Evolutionary conservation across 2,888 invertebrate species (phyloP), one percentile per base, ranked within the genome.

Genomic region (Netelia inedita): DNA sequence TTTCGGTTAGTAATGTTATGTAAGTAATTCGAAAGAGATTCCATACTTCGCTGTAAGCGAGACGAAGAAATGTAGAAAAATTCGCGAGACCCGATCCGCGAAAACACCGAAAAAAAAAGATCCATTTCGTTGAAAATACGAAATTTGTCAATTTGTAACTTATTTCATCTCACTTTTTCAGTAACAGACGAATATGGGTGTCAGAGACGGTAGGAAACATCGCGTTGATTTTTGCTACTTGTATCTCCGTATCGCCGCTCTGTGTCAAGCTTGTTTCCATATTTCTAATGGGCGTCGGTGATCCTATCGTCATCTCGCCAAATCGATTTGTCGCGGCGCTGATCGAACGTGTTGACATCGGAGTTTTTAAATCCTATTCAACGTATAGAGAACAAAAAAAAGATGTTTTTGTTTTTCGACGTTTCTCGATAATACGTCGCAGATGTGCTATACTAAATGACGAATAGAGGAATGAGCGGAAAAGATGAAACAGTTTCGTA

Each of bases 161-260:
- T 68, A 75, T 82, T 59, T 75, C 66, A 82, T 73, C 97, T 97
- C 95, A 98, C 98, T 98, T 98, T 94, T 98, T 98, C 75, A 98
- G 94, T 87, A 98, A 95, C 88, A 98, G 95, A 90, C 97, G 96
- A 91, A 98, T 98, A 92, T 98, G 98, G 35, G 97, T 97, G 91
- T 98, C 98, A 83, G 97, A 96, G 74, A 98, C 98, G 8, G 98
- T 98, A 1, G 98, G 98, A 93, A 98, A 98, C 96, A 98, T 97
- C 65, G 97, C 96, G 90, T 97, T 96, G 89, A 98, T 97, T 94
- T 97, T 98, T 57, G 96, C 95, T 14, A 97, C 97, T 80, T 97
- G 95, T 8, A 96, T 96, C 88, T 97, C 97, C 0, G 96, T 95
- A 86, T 97, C 97, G 8, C 95, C 94, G 73, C 95, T 95, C 83